Evolutionary conservation across 2,113 vertebrate genomes (phyloP).

Genomic region (Herpetotheres cachinnans): DNA sequence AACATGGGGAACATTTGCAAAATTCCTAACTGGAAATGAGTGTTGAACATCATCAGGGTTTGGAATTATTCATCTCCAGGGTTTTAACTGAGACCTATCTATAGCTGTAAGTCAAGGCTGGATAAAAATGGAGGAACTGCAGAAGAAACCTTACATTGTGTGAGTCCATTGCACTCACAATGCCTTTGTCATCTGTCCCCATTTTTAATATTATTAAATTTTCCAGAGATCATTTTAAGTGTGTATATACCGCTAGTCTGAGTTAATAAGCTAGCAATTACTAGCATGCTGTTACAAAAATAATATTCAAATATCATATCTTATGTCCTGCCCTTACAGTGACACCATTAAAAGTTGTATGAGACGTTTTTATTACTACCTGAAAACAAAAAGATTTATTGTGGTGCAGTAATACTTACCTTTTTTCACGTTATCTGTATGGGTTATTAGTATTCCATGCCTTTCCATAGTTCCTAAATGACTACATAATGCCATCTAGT

Average conservation of each 20-base stretch:
- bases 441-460: background rate
- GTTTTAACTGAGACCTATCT: background rate
- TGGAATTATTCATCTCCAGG: background rate
- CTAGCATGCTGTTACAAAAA: background rate
- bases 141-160: background rate
- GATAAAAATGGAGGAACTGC: background rate
- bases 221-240: background rate
- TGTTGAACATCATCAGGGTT: conserved; percentile 4
- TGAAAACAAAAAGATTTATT: background rate
- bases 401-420: background rate
- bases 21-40: conserved; percentile 31
- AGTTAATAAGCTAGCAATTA: background rate
- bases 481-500: conserved; percentile 54
- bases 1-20: background rate
- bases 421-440: background rate
- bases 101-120: background rate
- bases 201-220: background rate
- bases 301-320: background rate
- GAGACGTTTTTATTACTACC: background rate
- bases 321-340: background rate
- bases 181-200: background rate
- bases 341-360: background rate
- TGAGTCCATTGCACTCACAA: background rate
- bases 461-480: background rate
- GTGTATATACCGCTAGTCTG: background rate